Evolutionary conservation across 2,888 invertebrate genomes (phyloP), one percentile per base, ranked within the genome.

Genomic region (Ophion obscuratus): DNA sequence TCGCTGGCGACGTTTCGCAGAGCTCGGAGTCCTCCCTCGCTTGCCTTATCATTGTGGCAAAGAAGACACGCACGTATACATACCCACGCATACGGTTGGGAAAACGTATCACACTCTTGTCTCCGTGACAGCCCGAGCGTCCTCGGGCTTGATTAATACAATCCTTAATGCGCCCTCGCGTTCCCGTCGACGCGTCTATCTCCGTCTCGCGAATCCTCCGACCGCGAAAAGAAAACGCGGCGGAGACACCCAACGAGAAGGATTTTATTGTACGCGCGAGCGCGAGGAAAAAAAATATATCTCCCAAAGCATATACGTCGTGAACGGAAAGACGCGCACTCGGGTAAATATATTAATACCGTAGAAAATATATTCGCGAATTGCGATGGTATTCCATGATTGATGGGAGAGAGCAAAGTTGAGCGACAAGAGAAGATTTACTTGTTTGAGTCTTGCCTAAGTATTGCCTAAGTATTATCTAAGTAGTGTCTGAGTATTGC

Each of bases 141-240:
- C 83, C 73, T 80, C 85, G 64, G 44, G 87, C 89, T 93, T 93
- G 93, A 94, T 94, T 94, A 94, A 94, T 93, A 93, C 92, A 93
- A 93, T 92, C 91, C 93, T 92, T 93, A 93, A 93, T 93, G 92
- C 90, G 71, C 70, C 85, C 62, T 76, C 70, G 57, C 81, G 53
- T 73, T 62, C 53, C 27, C 75, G 71, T 81, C 68, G 68, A 62
- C 81, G 68, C 71, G 44, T 31, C 68, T 75, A 24, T 68, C 74
- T 67, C 67, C 2, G 10, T 47, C 44, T 17, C 66, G 7, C 53
- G 44, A 44, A 44, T 59, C 76, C 5, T 14, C 44, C 70, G 27
- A n/a, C 53, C 71, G 36, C 36, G 53, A 62, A 71, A 53, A 62
- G 71, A 79, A 79, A 71, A 44, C 44, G 44, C 79, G 27, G 64